Evolutionary conservation across 2,113 vertebrate genomes (phyloP), one percentile per base, ranked within the genome.

Genomic region (Gallinago media): DNA sequence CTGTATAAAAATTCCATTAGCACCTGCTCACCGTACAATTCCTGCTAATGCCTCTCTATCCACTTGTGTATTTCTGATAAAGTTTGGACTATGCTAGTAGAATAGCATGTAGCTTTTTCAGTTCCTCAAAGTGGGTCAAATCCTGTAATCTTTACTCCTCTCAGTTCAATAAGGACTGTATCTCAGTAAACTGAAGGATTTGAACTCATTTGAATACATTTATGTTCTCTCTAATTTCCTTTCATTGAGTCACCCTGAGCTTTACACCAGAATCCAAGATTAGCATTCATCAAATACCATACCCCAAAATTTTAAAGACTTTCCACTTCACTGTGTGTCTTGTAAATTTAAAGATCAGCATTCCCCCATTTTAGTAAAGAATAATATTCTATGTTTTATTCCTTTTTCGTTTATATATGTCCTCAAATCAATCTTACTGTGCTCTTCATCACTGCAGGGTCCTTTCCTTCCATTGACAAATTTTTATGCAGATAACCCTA

Each of bases 1-100:
- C 42, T 93, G n/a, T 67, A 38, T 77, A 52, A 94, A 90, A 81
- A 32, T 86, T 89, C 46, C 52, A 74, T 88, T 88, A 92, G 27
- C 0, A 1, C 18, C 71, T 90, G 29, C 52, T 94, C 67, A 31
- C 77, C 1, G 1, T 63, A 93, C 47, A 95, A 93, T 92, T 84
- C 59, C 82, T 78, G 8, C 31, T 95, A 95, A 95, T 84, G 56
- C 55, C 85, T 77, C 67, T 80, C 21, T 13, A 71, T 85, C 55
- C 34, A 77, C 75, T 61, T 81, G 29, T 75, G 47, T 93, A 38
- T 81, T 88, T 94, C 81, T 86, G 26, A 56, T 0, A 12, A 91
- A 89, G 31, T 23, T 27, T 82, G 49, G 32, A 34, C 55, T 93
- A 15, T 23, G 47, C 32, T 86, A 56, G 13, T 66, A 89, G 88